Conservation (phyloP, 2,888 invertebrate species). For the Rutpela maculata region DNA sequence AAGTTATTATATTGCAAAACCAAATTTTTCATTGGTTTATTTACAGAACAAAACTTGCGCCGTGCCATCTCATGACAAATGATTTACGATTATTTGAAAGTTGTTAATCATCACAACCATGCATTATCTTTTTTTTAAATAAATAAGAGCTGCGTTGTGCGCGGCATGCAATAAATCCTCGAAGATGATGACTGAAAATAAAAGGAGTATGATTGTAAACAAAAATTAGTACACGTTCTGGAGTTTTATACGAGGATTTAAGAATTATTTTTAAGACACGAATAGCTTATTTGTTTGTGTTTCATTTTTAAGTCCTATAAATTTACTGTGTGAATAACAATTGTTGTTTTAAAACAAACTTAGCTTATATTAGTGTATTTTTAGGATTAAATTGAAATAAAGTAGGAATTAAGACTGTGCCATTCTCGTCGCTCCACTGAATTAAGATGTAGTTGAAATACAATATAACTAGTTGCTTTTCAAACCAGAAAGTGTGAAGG, state of each 20-base stretch:
- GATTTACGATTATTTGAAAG: neutral
- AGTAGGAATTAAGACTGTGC: neutral
- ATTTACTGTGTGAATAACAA: neutral
- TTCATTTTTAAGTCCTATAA: slow-evolving; percentile 14
- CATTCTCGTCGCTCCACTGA: neutral
- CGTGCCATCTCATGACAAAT: neutral
- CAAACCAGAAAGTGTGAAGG: too few species aligned
- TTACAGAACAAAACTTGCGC: neutral
- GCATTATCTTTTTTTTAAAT: neutral
- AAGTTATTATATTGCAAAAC: too few species aligned
- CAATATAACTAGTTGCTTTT: too few species aligned
- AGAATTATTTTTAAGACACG: neutral
- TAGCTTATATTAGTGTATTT: neutral
- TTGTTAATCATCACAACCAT: neutral
- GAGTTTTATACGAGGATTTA: neutral
- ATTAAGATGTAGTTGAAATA: neutral
- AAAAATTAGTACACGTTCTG: too few species aligned
- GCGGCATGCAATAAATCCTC: neutral
- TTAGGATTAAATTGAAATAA: neutral
- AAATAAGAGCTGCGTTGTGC: neutral
- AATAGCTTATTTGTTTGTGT: neutral
- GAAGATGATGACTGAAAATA: neutral
- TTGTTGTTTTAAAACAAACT: neutral
- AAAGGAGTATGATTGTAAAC: too few species aligned
- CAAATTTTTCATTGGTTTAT: neutral